Conservation (phyloP, 2,113 vertebrate species). For the Isichthys henryi region DNA sequence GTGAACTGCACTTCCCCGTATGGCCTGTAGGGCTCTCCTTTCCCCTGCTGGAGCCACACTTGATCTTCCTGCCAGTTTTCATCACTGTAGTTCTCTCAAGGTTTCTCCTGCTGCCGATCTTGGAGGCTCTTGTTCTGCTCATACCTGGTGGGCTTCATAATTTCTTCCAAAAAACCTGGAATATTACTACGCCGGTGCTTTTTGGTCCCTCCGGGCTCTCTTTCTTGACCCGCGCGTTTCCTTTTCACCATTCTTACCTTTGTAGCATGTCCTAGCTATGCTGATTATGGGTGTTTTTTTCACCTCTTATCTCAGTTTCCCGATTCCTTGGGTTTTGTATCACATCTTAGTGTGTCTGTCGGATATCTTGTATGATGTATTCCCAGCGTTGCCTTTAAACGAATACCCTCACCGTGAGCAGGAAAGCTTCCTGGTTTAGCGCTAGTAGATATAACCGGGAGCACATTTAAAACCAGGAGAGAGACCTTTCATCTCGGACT, state of each 20-base stretch:
- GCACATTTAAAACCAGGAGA: neutral
- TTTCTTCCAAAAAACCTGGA: neutral
- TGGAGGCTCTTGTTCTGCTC: neutral
- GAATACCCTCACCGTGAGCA: neutral
- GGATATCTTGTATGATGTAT: neutral
- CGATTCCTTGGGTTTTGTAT: neutral
- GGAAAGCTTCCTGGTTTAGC: neutral
- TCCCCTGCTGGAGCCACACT: neutral
- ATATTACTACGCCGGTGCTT: neutral
- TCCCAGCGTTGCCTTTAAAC: neutral
- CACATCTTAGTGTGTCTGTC: neutral
- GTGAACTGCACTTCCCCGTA: neutral
- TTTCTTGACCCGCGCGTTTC: neutral
- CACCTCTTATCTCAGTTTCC: neutral
- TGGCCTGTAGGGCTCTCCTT: neutral
- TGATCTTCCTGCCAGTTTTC: neutral
- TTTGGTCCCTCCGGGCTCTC: neutral
- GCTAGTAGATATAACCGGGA: neutral
- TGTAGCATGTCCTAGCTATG: neutral
- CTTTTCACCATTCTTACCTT: neutral
- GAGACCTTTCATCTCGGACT: neutral
- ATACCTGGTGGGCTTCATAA: neutral
- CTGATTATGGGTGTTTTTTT: neutral
- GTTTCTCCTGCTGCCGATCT: neutral
- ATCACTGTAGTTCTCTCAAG: neutral